Conservation (phyloP, 1,140 invertebrate species). For the Notospermus geniculatus region DNA sequence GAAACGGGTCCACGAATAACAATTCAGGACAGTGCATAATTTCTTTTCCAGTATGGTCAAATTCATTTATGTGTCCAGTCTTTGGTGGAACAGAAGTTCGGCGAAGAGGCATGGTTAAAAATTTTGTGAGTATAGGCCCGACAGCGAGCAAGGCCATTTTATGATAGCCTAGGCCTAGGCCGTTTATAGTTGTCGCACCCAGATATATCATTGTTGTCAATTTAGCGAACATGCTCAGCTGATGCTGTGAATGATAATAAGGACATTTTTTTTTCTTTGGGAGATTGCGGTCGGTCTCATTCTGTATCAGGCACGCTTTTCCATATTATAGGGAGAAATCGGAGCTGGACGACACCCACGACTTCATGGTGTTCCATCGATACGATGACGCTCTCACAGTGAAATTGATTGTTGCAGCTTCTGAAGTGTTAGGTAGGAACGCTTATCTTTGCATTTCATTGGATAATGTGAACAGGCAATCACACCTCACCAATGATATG, state of each 20-base stretch:
- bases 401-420: conserved; percentile 33
- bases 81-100: conserved; percentile 28
- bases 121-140: conserved; percentile 16
- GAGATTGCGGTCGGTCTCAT: too few species aligned
- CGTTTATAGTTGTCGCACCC: neutral
- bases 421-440: conserved; percentile 34
- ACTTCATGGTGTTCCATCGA: conserved; percentile 41
- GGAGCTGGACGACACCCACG: conserved; percentile 31
- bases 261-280: conserved; percentile 17
- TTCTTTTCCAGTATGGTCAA: conserved; percentile 27
- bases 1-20: too few species aligned
- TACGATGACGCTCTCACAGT: conserved; percentile 40
- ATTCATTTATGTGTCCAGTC: conserved; percentile 24
- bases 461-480: neutral
- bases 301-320: too few species aligned
- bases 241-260: conserved; percentile 2
- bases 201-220: neutral
- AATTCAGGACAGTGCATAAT: too few species aligned
- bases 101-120: conserved; percentile 25
- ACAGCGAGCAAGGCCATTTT: too few species aligned
- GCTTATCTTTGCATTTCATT: conserved; percentile 8
- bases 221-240: neutral
- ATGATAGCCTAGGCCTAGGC: too few species aligned
- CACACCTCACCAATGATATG: neutral
- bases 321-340: conserved; percentile 33